These are phyloP conservation scores for Heterotilapia buettikoferi DNA, from an alignment of 2,113 vertebrate species.

Conservation along the genomic window DNA sequence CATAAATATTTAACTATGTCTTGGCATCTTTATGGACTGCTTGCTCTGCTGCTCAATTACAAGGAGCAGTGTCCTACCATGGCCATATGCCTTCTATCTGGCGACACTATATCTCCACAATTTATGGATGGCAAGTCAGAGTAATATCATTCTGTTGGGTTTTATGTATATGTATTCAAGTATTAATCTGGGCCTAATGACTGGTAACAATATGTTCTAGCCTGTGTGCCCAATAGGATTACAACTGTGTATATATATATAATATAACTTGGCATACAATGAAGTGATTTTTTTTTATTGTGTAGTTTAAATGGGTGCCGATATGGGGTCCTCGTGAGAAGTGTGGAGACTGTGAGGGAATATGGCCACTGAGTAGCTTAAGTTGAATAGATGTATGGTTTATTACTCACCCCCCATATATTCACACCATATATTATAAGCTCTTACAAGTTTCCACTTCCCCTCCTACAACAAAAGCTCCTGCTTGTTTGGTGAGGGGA, in stretches of 20 bases:
- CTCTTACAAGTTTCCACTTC: constrained; percentile 34
- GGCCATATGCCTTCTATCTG: constrained; percentile 76
- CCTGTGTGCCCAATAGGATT: constrained; percentile 20
- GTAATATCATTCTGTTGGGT: constrained; percentile 44
- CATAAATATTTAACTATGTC: constrained; percentile 83
- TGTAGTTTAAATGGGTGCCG: constrained; percentile 28
- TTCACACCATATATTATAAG: constrained; percentile 35
- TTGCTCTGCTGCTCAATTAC: constrained; percentile 77
- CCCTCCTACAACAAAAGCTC: constrained; percentile 32
- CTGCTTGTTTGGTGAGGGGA: constrained; percentile 21
- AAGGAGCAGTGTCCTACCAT: constrained; percentile 69
- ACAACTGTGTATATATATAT: constrained; percentile 35
- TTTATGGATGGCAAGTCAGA: constrained; percentile 65
- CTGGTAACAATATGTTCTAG: constrained; percentile 52
- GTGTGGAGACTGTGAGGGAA: background rate
- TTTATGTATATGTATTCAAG: constrained; percentile 35
- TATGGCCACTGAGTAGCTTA: background rate
- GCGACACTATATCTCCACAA: constrained; percentile 59
- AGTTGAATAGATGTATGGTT: constrained; percentile 18
- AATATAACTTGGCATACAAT: constrained; percentile 23
- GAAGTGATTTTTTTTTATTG: constrained; percentile 25
- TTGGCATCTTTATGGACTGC: constrained; percentile 82
- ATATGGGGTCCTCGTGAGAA: constrained; percentile 14
- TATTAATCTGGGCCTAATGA: constrained; percentile 63
- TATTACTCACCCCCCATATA: constrained; percentile 31